phyloP scores from a whole-genome alignment of 2,888 invertebrate species.

The Orthosia cruda region DNA sequence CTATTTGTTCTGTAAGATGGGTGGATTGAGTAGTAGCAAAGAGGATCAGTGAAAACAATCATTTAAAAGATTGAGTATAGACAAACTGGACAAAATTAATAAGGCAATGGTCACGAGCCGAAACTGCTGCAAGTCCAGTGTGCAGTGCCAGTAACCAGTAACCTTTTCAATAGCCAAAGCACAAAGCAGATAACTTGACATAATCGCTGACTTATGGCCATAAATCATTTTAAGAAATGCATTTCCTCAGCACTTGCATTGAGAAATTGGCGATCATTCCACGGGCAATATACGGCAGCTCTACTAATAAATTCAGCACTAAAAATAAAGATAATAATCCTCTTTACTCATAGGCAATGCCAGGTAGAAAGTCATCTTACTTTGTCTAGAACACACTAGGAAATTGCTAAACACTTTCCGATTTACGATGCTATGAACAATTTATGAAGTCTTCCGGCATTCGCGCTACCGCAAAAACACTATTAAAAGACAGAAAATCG shows the following conservation, averaged over 20 bases:
- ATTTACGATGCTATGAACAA: constrained; percentile 57
- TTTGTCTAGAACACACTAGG: constrained; percentile 48
- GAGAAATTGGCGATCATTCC: not conserved
- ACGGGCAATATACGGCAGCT: not conserved
- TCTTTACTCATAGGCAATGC: constrained; percentile 13
- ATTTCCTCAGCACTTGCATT: not conserved
- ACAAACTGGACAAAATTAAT: not conserved
- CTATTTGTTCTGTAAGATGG: not conserved
- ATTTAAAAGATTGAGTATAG: not conserved
- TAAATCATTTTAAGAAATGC: not conserved
- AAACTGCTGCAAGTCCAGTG: not conserved
- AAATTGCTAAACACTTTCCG: constrained; percentile 62
- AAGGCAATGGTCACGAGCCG: not conserved
- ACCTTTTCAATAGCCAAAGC: not conserved
- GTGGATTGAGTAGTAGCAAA: no score
- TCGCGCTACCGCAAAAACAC: constrained; percentile 54
- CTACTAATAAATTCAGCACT: constrained; percentile 15
- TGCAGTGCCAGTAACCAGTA: not conserved
- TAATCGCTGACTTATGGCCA: not conserved
- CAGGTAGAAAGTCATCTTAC: constrained; percentile 55
- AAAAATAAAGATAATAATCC: constrained; percentile 20
- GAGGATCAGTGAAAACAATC: no score
- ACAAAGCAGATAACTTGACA: not conserved
- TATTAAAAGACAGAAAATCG: constrained; percentile 65
- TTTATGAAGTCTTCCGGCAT: constrained; percentile 59